phyloP scores from a whole-genome alignment of 2,888 invertebrate genomes.

The Eustalomyia histrio region DNA sequence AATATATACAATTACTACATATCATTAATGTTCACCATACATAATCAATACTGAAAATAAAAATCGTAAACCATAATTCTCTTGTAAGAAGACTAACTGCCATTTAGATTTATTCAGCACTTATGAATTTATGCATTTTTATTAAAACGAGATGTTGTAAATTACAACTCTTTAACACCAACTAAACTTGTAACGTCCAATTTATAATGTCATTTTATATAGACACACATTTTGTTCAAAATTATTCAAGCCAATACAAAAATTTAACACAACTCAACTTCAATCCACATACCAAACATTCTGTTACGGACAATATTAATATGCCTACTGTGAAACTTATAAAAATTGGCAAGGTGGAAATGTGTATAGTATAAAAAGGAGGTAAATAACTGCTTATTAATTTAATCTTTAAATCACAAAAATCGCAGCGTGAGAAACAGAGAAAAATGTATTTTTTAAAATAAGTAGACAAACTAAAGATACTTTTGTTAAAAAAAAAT shows the following conservation, averaged over 20 bases:
- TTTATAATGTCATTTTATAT: constrained; percentile 50
- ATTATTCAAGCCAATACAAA: constrained; percentile 36
- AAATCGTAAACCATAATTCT: not conserved
- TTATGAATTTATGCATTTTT: not conserved
- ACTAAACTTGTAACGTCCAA: constrained; percentile 37
- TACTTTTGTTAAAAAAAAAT: constrained; percentile 11
- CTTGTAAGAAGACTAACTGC: not conserved
- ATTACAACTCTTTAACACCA: constrained; percentile 46
- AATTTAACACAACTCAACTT: constrained; percentile 16
- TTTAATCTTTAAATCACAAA: constrained; percentile 65
- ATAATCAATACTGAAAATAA: not conserved
- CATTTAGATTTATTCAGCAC: not conserved
- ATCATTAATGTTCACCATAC: not conserved
- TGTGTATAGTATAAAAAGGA: constrained; percentile 28
- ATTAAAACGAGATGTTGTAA: constrained; percentile 21
- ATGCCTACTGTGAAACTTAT: constrained; percentile 19
- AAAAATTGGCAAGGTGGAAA: constrained; percentile 28
- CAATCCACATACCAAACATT: constrained; percentile 2
- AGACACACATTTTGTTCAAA: constrained; percentile 37
- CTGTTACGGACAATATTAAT: not conserved
- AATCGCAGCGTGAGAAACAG: constrained; percentile 60
- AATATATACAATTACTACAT: too few relatives aligned
- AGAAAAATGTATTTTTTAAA: constrained; percentile 34
- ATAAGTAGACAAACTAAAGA: constrained; percentile 44
- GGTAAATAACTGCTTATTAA: constrained; percentile 63